These are phyloP conservation scores for Mesembrinibis cayennensis DNA, from an alignment of 2,113 vertebrate genomes.

Conservation along the genomic window DNA sequence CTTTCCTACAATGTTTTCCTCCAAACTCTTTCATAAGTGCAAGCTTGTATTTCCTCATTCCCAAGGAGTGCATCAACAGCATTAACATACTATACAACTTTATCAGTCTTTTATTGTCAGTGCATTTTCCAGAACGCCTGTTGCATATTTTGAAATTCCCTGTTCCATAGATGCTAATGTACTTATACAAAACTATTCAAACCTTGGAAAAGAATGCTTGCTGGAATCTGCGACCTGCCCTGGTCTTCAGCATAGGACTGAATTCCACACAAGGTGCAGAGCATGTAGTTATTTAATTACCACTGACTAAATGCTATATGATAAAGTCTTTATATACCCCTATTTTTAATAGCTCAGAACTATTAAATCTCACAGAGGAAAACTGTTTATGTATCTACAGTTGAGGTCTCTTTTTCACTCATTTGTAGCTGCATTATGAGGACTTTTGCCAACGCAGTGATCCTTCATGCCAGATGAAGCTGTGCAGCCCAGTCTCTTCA, in stretches of 20 bases:
- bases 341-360: background rate
- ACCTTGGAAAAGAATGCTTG: background rate
- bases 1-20: background rate
- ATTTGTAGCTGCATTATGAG: background rate
- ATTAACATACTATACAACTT: background rate
- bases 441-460: background rate
- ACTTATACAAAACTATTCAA: background rate
- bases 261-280: background rate
- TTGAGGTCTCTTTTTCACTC: background rate
- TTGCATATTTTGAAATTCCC: background rate
- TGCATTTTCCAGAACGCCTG: background rate
- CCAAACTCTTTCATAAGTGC: background rate
- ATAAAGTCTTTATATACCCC: background rate
- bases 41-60: background rate
- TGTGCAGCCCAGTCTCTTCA: background rate
- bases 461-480: background rate
- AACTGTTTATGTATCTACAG: background rate
- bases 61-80: background rate
- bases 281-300: background rate
- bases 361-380: background rate
- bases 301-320: background rate
- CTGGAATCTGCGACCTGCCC: background rate
- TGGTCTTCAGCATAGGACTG: background rate
- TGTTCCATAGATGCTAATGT: background rate
- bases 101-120: background rate